Conservation (phyloP, 2,888 invertebrate species). For the Nowickia ferox region DNA sequence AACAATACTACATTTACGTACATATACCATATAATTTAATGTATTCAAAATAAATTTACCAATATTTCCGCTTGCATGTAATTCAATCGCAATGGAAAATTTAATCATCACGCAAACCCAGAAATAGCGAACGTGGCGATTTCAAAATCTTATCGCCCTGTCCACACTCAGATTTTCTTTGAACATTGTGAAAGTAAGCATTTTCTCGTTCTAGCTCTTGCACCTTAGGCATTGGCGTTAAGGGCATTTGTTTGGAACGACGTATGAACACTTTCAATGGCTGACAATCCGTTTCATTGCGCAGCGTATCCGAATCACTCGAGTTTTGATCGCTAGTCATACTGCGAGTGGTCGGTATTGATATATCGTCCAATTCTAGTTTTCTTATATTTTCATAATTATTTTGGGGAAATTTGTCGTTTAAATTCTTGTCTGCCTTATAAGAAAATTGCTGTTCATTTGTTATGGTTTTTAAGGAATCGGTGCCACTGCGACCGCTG, state of each 20-base stretch:
- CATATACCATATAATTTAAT: conserved; percentile 6
- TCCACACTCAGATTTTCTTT: neutral
- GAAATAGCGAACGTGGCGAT: conserved; percentile 73
- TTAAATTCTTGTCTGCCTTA: conserved; percentile 31
- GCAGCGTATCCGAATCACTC: conserved; percentile 74
- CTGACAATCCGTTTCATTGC: conserved; percentile 65
- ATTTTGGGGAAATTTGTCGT: conserved; percentile 35
- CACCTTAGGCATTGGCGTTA: conserved; percentile 60
- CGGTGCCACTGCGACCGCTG: conserved; percentile 39
- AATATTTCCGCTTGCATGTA: neutral
- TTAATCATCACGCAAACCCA: conserved; percentile 73
- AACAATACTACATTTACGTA: neutral
- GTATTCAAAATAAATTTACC: neutral
- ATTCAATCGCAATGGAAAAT: neutral
- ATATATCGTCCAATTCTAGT: conserved; percentile 73
- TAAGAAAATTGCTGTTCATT: conserved; percentile 6
- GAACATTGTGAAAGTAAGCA: conserved; percentile 2
- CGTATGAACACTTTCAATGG: conserved; percentile 73
- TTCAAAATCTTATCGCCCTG: conserved; percentile 27
- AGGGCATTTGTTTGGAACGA: conserved; percentile 65
- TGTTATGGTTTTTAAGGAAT: conserved; percentile 51
- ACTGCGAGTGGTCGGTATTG: conserved; percentile 73
- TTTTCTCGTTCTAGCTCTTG: conserved; percentile 6
- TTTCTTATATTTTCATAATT: conserved; percentile 58
- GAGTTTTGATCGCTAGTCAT: conserved; percentile 69